Evolutionary conservation across 1,140 invertebrate genomes (phyloP), one percentile per base, ranked within the genome.

Genomic region (Heliconius eleuchia): DNA sequence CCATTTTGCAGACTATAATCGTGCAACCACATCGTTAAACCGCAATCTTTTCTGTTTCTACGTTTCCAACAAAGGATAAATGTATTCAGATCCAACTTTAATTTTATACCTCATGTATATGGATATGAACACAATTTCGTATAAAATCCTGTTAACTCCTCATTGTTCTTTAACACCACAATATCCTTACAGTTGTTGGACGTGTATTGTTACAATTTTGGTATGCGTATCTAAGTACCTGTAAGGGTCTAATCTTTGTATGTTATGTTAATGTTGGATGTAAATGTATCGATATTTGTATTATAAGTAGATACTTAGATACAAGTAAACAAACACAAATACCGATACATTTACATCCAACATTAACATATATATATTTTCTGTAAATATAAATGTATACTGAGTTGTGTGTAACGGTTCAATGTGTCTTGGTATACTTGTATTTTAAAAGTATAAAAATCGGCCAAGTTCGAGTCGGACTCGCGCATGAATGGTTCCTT

Each of bases 51-150:
- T 66, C 57, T 66, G 73, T 42, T 73, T 57, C 55, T 55, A 76
- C 77, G 73, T 80, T 46, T 52, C 76, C 77, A 76, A 86, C 82
- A 85, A 86, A 83, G 84, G 84, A 82, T 85, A 83, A 84, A 86
- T 84, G 78, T 83, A 83, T 84, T 81, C 83, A 70, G 80, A 81
- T 76, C 80, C 80, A 75, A 83, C 82, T 84, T 82, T 83, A 84
- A 82, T 82, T 84, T 81, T 82, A 80, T 84, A 80, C 42, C 74
- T 74, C 60, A 60, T 57, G 71, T 79, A 16, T 46, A 74, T 83
- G 80, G 73, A 83, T 82, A 83, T 74, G 74, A 75, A 77, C 74
- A 75, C 60, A 52, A 27, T 74, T 78, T 74, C 73, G 66, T 79
- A 76, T 78, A 73, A 76, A 75, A 80, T 71, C 79, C 77, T 79